Base-by-base conservation (phyloP, 1,140 invertebrate genomes). In the Maconellicoccus hirsutus region DNA sequence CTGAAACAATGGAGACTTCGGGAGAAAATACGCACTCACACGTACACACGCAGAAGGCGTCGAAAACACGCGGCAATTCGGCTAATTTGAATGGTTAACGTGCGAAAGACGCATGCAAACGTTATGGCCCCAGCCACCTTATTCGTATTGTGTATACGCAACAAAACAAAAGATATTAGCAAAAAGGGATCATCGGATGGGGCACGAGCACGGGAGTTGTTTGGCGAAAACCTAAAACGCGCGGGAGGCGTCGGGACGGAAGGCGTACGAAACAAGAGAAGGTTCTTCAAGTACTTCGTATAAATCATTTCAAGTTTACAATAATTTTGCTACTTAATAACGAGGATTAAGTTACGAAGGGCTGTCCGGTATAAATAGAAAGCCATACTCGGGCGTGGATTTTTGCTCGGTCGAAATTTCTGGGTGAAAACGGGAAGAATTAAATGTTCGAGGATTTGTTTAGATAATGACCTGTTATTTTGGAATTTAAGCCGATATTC, bases 401-500 rank as follows among this genome's bases (percentile, higher is more conserved):
- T 7, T 38, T 38, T 38, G 33, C 33, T 16, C 42, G 42, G 4
- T 8, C 42, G 42, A 52, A n/a, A n/a, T n/a, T n/a, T n/a, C n/a
- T 52, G 42, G 42, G 42, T 52, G 42, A 52, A 52, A 52, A 52
- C 42, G 42, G 42, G 42, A 52, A 52, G 42, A 52, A 52, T 52
- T 52, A 52, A 52, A 52, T 52, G 42, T 52, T 52, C n/a, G n/a
- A 52, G 42, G 42, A 52, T 52, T 52, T 52, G 42, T 52, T 33
- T 52, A 52, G 6, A 8, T 52, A 52, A 52, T 52, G 42, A 52
- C 42, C 42, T 52, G 42, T 52, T 52, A 52, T 52, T 52, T 52
- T 16, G 42, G 16, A 52, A 52, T 52, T 52, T 52, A 52, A 52
- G 42, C 42, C 42, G 42, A 19, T 52, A 52, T 38, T 38, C n/a